Percentiles rank a stretch among this genome's conserved stretches.
phyloP scores from a whole-genome alignment of 2,888 invertebrate species.

The Phaonia tiefii region DNA sequence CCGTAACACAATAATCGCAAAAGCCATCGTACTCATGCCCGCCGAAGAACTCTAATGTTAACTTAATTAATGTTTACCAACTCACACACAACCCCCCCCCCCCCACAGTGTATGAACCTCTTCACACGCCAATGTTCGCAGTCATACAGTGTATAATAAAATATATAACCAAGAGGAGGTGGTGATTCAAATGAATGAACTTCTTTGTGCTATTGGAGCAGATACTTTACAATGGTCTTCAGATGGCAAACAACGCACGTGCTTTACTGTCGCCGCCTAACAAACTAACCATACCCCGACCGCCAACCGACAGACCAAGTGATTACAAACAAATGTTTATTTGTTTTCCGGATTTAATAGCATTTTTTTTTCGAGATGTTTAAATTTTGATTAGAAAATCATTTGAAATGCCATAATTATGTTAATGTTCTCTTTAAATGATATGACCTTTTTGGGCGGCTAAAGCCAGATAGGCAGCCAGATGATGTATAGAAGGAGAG shows the following conservation, averaged over 20 bases:
- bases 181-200: background rate
- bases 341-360: too few relatives aligned
- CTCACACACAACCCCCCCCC: too few relatives aligned
- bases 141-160: too few relatives aligned
- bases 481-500: background rate
- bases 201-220: background rate
- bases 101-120: too few relatives aligned
- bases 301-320: background rate
- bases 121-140: too few relatives aligned
- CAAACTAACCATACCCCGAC: background rate
- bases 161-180: too few relatives aligned
- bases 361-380: constrained; percentile 15
- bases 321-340: too few relatives aligned
- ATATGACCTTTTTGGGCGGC: constrained; percentile 19
- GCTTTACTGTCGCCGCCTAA: background rate
- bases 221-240: too few relatives aligned
- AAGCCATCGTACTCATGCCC: background rate
- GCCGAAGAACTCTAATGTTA: background rate
- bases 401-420: constrained; percentile 45
- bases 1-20: background rate
- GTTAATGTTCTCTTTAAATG: constrained; percentile 35
- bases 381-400: constrained; percentile 49
- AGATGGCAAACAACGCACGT: background rate
- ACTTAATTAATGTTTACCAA: background rate
- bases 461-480: background rate